phyloP scores from a whole-genome alignment of 2,888 invertebrate genomes.

The Danaus chrysippus region DNA sequence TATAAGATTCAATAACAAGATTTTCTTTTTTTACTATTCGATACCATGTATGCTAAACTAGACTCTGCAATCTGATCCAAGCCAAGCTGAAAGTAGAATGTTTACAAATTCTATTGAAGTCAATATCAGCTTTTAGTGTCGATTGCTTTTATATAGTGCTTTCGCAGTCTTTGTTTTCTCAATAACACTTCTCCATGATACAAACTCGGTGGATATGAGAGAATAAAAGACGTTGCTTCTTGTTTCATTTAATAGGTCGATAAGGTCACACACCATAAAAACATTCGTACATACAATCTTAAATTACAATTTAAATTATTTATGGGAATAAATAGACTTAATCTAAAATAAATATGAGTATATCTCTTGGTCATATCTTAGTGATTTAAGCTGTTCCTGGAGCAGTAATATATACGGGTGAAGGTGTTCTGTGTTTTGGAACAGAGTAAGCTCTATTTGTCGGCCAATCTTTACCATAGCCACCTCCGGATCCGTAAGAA shows the following conservation, averaged over 20 bases:
- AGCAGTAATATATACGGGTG: slow-evolving; percentile 64
- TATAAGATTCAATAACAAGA: no score
- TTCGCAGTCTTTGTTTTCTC: no score
- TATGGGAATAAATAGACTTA: not conserved
- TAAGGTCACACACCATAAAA: not conserved
- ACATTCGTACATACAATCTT: not conserved
- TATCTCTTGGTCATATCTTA: slow-evolving; percentile 35
- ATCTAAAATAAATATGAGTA: slow-evolving; percentile 1
- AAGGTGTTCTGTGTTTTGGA: slow-evolving; percentile 55
- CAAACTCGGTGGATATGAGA: no score
- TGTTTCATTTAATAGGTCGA: not conserved
- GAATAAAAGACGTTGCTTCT: no score
- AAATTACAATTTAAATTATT: not conserved
- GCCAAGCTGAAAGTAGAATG: no score
- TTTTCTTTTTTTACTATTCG: no score
- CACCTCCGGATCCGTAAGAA: slow-evolving; percentile 60
- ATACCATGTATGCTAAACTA: no score
- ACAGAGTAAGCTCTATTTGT: slow-evolving; percentile 66
- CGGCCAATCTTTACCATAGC: slow-evolving; percentile 71
- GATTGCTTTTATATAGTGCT: no score
- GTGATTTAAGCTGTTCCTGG: slow-evolving; percentile 47
- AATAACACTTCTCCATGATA: no score
- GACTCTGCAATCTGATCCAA: no score
- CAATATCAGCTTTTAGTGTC: no score
- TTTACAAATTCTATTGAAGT: no score